Percentiles rank a stretch among this genome's conserved stretches.
These are phyloP conservation scores for Diploptera punctata DNA, from an alignment of 2,888 invertebrate species.

Conservation along the genomic window DNA sequence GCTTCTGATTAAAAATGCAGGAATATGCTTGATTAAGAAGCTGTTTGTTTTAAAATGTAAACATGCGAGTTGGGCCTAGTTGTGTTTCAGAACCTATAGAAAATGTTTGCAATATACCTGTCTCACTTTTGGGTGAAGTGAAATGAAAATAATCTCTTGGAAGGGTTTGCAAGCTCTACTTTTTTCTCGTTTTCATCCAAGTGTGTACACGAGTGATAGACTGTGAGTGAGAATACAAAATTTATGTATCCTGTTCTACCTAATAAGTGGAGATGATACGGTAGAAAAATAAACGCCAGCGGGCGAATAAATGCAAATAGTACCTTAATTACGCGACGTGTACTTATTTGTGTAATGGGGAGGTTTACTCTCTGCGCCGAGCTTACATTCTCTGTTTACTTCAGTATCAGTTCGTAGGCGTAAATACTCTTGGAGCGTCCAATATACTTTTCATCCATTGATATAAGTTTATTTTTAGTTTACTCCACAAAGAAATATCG, in stretches of 20 bases:
- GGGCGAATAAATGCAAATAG: conserved; percentile 14
- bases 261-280: conserved; percentile 14
- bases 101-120: not conserved
- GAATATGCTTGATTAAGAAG: no score
- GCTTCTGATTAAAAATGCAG: no score
- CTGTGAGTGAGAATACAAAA: conserved; percentile 15
- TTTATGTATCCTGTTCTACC: conserved; percentile 6
- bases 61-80: no score
- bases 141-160: conserved; percentile 19
- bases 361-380: not conserved
- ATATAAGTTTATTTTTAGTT: conserved; percentile 2
- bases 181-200: conserved; percentile 9
- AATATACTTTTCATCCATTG: not conserved
- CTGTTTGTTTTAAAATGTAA: no score
- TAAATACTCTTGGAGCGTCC: not conserved
- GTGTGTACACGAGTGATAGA: not conserved
- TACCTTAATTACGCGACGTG: not conserved
- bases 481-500: not conserved
- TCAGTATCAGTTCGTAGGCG: conserved; percentile 10
- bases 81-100: no score
- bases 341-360: conserved; percentile 17
- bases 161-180: not conserved
- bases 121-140: not conserved
- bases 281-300: conserved; percentile 9
- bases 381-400: conserved; percentile 3